Percentiles rank a stretch among this genome's conserved stretches.
Evolutionary conservation across 1,140 invertebrate species (phyloP).

Genomic region (Halictus rubicundus): DNA sequence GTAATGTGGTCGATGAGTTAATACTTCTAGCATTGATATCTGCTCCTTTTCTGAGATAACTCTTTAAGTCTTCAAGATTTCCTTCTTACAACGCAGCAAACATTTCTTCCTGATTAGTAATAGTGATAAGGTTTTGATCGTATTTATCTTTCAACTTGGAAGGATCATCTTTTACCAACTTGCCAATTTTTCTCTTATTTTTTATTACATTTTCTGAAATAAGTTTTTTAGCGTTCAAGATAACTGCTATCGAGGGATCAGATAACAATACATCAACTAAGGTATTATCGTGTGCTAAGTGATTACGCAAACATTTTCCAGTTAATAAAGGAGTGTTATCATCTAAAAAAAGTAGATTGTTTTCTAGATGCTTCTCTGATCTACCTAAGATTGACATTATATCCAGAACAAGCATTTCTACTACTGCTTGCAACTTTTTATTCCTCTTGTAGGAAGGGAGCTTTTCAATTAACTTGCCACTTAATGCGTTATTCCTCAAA

Average conservation of each 20-base stretch:
- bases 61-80: conserved; percentile 9
- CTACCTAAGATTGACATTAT: conserved; percentile 40
- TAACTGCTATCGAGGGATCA: conserved; percentile 68
- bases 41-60: conserved; percentile 39
- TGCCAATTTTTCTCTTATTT: neutral
- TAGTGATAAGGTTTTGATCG: neutral
- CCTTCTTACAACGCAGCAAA: conserved; percentile 29
- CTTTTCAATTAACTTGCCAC: neutral
- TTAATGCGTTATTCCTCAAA: no score
- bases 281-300: conserved; percentile 77
- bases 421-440: conserved; percentile 26
- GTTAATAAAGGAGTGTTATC: conserved; percentile 78
- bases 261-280: conserved; percentile 79
- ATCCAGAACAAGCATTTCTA: conserved; percentile 44
- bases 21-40: conserved; percentile 54
- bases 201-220: conserved; percentile 34
- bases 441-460: conserved; percentile 6
- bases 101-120: conserved; percentile 29
- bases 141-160: conserved; percentile 32
- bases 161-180: neutral
- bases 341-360: conserved; percentile 77
- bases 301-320: conserved; percentile 77
- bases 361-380: conserved; percentile 70
- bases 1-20: conserved; percentile 46
- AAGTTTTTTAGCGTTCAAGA: conserved; percentile 51